Conservation (phyloP, 1,140 invertebrate genomes). For the Eriosoma lanigerum region DNA sequence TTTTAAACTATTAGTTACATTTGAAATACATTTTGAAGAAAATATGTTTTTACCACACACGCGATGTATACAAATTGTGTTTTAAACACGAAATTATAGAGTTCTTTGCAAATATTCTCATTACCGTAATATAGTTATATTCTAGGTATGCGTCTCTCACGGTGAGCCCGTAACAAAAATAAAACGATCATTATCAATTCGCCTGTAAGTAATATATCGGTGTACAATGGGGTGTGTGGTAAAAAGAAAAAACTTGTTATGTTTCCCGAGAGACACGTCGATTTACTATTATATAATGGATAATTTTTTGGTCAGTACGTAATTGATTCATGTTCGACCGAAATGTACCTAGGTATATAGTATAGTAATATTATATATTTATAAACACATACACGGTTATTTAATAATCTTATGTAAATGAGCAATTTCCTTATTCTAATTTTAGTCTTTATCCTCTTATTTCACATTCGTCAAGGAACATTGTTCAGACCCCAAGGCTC, state of each 20-base stretch:
- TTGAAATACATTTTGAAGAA: too few relatives aligned
- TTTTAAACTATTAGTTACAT: too few relatives aligned
- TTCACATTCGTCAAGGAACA: slow-evolving; percentile 44
- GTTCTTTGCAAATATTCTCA: too few relatives aligned
- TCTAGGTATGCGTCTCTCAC: too few relatives aligned
- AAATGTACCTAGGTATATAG: neutral
- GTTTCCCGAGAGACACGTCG: neutral
- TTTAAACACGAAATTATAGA: too few relatives aligned
- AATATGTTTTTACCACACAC: too few relatives aligned
- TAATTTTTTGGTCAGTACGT: slow-evolving; percentile 26
- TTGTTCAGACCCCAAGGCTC: neutral
- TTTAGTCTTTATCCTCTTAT: slow-evolving; percentile 41
- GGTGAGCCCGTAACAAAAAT: too few relatives aligned
- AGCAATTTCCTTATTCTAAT: slow-evolving; percentile 45
- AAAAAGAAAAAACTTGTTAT: slow-evolving; percentile 13
- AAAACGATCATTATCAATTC: too few relatives aligned
- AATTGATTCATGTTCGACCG: slow-evolving; percentile 44
- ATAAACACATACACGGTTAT: neutral
- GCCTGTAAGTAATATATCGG: too few relatives aligned
- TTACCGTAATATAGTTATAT: too few relatives aligned
- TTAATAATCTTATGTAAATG: slow-evolving; percentile 48
- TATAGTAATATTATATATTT: neutral
- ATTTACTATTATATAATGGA: neutral
- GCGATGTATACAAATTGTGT: too few relatives aligned
- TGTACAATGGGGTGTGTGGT: neutral